A percentile compares a stretch with the other conserved stretches of the same genome.
Conservation (phyloP, 1,140 invertebrate species). For the Oscheius sp. region DNA sequence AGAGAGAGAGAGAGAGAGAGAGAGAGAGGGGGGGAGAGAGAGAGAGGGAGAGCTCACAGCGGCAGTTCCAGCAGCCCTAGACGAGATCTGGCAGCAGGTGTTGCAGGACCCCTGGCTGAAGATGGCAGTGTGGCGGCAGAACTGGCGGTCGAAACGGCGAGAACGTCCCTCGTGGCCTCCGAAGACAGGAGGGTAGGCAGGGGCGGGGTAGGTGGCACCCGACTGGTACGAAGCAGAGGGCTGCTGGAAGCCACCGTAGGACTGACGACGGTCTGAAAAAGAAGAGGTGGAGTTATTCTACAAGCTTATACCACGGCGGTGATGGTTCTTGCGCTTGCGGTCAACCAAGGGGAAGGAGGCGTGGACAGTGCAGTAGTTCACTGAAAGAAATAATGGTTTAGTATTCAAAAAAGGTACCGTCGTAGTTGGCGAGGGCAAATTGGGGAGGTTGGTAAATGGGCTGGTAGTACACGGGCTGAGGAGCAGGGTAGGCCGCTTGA, state of each 20-base stretch:
- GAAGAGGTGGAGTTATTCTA: neutral
- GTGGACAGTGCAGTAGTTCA: conserved; percentile 28
- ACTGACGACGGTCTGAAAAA: conserved; percentile 14
- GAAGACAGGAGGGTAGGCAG: neutral
- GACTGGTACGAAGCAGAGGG: neutral
- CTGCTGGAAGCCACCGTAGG: conserved; percentile 1
- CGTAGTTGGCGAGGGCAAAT: neutral
- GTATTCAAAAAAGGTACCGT: neutral
- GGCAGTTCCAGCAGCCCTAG: conserved; percentile 18
- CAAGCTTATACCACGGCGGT: neutral
- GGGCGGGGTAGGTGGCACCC: neutral
- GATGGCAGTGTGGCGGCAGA: conserved; percentile 21
- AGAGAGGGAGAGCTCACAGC: conserved; percentile 5
- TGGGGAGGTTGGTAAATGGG: neutral
- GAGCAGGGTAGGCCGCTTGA: neutral
- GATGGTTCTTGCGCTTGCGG: neutral
- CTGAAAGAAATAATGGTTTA: neutral
- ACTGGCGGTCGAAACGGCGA: conserved; percentile 21
- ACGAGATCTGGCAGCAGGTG: conserved; percentile 18
- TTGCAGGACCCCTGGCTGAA: conserved; percentile 6
- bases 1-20: neutral
- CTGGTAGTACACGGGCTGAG: neutral
- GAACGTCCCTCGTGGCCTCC: neutral
- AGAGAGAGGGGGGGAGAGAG: neutral
- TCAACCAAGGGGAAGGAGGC: conserved; percentile 26